Percentiles rank a stretch among this genome's conserved stretches.
Evolutionary conservation across 2,113 vertebrate species (phyloP).

Genomic region (Pungitius pungitius): DNA sequence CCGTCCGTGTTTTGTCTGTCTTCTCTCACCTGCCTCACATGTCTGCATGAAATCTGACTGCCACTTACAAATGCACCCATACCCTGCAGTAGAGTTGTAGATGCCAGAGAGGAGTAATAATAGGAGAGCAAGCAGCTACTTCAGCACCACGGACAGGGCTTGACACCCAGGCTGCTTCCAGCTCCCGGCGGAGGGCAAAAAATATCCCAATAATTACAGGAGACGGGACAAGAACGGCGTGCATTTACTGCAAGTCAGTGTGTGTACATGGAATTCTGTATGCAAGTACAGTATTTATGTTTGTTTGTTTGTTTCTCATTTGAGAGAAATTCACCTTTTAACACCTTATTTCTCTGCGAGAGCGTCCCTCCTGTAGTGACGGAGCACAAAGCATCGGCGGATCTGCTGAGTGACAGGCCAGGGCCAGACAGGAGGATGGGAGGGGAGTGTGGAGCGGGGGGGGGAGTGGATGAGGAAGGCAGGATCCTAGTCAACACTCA

Average conservation of each 20-base stretch:
- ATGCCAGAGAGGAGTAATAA: constrained; percentile 40
- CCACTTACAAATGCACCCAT: constrained; percentile 5
- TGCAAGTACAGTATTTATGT: background rate
- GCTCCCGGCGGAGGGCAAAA: constrained; percentile 19
- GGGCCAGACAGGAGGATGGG: constrained; percentile 32
- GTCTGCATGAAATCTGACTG: constrained; percentile 7
- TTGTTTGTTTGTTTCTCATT: background rate
- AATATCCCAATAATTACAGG: constrained; percentile 34
- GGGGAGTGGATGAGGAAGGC: constrained; percentile 49
- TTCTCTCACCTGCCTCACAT: constrained; percentile 8
- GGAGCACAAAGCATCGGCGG: constrained; percentile 21
- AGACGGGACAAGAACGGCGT: background rate
- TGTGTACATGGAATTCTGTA: background rate
- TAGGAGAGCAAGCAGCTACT: constrained; percentile 34
- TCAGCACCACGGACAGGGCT: constrained; percentile 72
- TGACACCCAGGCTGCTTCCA: constrained; percentile 21
- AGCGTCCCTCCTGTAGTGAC: constrained; percentile 16
- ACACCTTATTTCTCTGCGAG: constrained; percentile 16
- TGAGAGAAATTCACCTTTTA: constrained; percentile 9
- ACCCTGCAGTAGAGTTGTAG: constrained; percentile 11
- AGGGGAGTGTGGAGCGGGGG: background rate
- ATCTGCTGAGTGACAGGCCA: constrained; percentile 56
- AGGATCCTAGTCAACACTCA: constrained; percentile 73
- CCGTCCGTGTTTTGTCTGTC: background rate
- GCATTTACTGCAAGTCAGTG: constrained; percentile 1